Base-by-base conservation (phyloP, 1,140 invertebrate species). In the Philopotamus ludificatus region DNA sequence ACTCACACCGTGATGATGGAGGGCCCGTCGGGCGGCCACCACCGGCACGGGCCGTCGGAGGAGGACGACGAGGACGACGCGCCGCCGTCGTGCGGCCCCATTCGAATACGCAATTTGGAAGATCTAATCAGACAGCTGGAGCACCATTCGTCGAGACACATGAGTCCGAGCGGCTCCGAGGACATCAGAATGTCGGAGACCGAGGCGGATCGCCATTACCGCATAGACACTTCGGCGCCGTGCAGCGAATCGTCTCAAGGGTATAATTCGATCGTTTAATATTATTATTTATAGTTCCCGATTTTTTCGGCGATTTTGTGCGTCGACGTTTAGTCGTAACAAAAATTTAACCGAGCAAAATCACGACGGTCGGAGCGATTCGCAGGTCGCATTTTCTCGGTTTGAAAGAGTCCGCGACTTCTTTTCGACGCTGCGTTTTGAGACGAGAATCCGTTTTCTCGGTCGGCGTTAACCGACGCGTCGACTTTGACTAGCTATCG, bases 141-240 rank as follows among this genome's bases (percentile, higher is more conserved):
- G 75, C 90, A 94, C 74, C 92, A 95, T 75, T 89, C 89, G 34
- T 86, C 87, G 44, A 82, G 91, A 3, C 92, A 94, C 75, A 91
- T 92, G 87, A 94, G 92, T 74, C 92, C 92, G 10, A 91, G 89
- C 68, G 91, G 90, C 45, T 94, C 92, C 8, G 93, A 95, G 74
- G 94, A 95, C 71, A 93, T 95, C 72, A 82, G 93, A 70, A 92
- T 93, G 85, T 94, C 92, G 26, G 93, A 95, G 77, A 91, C 91
- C 20, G 93, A 96, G 77, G 89, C 89, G 16, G 93, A 95, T 77
- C 84, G 91, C 22, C 91, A 92, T 76, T 93, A 93, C 78, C 85
- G 91, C 78, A 86, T 92, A 76, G 90, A 93, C 78, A 87, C 88
- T 61, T 89, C 88, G 63, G 89, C 86, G 61, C 86, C 86, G 72